Evolutionary conservation across 1,140 invertebrate genomes (phyloP).

Genomic region (Zaprionus kolodkinae): DNA sequence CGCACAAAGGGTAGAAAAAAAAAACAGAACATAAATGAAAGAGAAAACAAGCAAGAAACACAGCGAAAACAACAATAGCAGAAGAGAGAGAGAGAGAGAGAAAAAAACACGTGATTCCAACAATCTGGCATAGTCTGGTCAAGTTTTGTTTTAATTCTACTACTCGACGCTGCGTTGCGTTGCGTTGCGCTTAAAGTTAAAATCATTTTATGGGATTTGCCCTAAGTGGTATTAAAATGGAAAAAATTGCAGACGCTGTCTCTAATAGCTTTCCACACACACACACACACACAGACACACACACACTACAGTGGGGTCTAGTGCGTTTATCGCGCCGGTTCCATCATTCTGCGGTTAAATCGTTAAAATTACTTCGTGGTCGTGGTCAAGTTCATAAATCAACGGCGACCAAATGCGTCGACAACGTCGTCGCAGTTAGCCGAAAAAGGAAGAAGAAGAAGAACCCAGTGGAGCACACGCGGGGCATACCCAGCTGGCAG

Average conservation of each 20-base stretch:
- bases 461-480: background rate
- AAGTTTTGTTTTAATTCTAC: slow-evolving; percentile 27
- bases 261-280: slow-evolving; percentile 75
- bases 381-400: slow-evolving; percentile 82
- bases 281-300: slow-evolving; percentile 22
- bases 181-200: slow-evolving; percentile 52
- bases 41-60: background rate
- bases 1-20: background rate
- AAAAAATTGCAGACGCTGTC: slow-evolving; percentile 71
- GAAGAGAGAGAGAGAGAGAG: background rate
- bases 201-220: slow-evolving; percentile 72
- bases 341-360: slow-evolving; percentile 82
- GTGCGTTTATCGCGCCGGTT: slow-evolving; percentile 72
- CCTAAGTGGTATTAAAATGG: slow-evolving; percentile 70
- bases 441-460: slow-evolving; percentile 60
- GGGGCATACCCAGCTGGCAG: background rate
- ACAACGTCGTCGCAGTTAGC: slow-evolving; percentile 52
- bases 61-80: background rate
- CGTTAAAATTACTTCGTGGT: slow-evolving; percentile 77
- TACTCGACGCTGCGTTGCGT: slow-evolving; percentile 11
- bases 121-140: slow-evolving; percentile 6
- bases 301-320: background rate
- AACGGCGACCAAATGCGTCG: slow-evolving; percentile 55
- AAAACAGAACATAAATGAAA: background rate
- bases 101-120: background rate